Base-by-base conservation (phyloP, 2,888 invertebrate species). In the Salticus scenicus region DNA sequence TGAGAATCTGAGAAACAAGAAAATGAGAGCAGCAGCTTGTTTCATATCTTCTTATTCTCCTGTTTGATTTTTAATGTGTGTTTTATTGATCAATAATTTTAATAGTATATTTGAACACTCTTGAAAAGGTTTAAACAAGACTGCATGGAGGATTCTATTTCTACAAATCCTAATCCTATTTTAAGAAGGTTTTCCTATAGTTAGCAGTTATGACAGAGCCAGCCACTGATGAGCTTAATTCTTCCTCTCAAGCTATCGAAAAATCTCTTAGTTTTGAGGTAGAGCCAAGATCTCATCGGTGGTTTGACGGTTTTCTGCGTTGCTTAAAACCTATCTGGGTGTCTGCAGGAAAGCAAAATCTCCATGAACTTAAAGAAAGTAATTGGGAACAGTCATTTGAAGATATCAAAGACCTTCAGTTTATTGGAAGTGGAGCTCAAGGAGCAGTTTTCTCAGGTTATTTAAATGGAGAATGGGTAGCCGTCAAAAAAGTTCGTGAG, bases 371-470 rank as follows among this genome's bases (percentile, higher is more conserved):
- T 67, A 88, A 88, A 90, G 86, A 76, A 80, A 71, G 86, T 86
- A 72, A 96, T 89, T 98, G 98, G 98, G 98, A 98, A 92, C 96
- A 98, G 87, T 95, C 97, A 0, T 98, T 97, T 91, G 97, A 98
- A 90, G 93, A 94, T 24, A 96, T 99, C 88, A 95, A 94, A 75
- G 96, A 97, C 89, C 92, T 98, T 78, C 94, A 96, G 90, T 98
- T 96, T 94, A 92, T 99, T 77, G 98, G 98, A 0, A 96, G 97
- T 84, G 99, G 99, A 0, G 98, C 98, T 5, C 98, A 99, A 91
- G 98, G 98, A 5, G 96, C 97, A 0, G 98, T 99, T 0, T 98
- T 96, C 92, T 94, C 95, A 76, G 98, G 98, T 0, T 94, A 94
- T 89, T 92, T 97, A 24, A 90, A 91, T 70, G 85, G 94, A 93